Evolutionary conservation across 1,140 invertebrate species (phyloP).

Genomic region (Tetranychus cinnabarinus): DNA sequence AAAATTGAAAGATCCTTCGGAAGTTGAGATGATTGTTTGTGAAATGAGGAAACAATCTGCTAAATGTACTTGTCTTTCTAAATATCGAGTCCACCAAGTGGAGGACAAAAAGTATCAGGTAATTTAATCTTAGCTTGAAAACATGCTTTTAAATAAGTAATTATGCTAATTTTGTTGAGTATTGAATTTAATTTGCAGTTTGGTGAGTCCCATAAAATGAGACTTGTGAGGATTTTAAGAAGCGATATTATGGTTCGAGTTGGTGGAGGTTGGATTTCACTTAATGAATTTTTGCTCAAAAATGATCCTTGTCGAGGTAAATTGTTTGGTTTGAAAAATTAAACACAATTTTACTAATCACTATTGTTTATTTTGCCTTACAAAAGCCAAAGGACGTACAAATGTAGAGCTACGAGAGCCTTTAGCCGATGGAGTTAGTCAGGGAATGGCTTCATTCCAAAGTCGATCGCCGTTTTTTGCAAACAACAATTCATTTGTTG

Average conservation of each 20-base stretch:
- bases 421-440: constrained; percentile 84
- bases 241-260: constrained; percentile 99
- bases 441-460: constrained; percentile 84
- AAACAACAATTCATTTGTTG: background rate
- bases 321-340: too few relatives aligned
- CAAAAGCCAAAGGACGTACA: constrained; percentile 75
- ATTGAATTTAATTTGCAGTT: constrained; percentile 40
- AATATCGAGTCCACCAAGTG: constrained; percentile 93
- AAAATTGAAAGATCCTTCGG: constrained; percentile 60
- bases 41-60: constrained; percentile 78
- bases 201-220: constrained; percentile 89
- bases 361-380: background rate
- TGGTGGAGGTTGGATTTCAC: constrained; percentile 93
- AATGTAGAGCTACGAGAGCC: constrained; percentile 96
- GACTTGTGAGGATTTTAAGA: constrained; percentile 84
- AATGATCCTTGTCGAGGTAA: constrained; percentile 66
- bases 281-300: constrained; percentile 95
- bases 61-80: constrained; percentile 84
- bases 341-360: too few relatives aligned
- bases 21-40: constrained; percentile 85
- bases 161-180: too few relatives aligned
- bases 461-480: constrained; percentile 7
- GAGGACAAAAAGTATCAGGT: constrained; percentile 96
- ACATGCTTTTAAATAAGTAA: too few relatives aligned
- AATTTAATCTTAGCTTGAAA: constrained; percentile 18